Conservation (phyloP, 2,797 vertebrate genomes). For the Chelon auratus region DNA sequence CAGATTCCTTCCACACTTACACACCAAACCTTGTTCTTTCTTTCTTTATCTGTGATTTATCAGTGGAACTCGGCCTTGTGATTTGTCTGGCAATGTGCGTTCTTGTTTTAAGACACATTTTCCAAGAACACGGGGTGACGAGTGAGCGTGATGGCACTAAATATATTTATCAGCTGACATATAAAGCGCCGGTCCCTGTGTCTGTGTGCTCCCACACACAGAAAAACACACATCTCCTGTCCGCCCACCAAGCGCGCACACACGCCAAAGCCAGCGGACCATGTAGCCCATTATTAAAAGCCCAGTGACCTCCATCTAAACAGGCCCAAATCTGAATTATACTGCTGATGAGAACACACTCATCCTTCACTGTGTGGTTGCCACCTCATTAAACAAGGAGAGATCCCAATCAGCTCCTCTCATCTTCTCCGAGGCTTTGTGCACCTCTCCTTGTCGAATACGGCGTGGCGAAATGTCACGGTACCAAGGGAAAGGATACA, state of each 20-base stretch:
- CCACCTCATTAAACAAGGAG: conserved; percentile 65
- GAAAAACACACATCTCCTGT: not conserved
- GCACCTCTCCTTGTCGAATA: conserved; percentile 17
- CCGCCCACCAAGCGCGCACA: not conserved
- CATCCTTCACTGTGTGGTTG: conserved; percentile 57
- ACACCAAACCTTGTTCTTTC: not conserved
- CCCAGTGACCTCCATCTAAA: conserved; percentile 68
- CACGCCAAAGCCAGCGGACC: conserved; percentile 51
- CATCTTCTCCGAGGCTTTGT: conserved; percentile 24
- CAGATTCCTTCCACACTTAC: conserved; percentile 17
- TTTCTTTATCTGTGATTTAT: conserved; percentile 15
- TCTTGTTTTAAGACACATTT: not conserved
- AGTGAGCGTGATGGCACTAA: not conserved
- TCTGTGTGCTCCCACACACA: conserved; percentile 11
- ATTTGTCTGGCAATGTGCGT: not conserved
- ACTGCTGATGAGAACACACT: conserved; percentile 71
- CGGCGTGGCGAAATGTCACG: conserved; percentile 34
- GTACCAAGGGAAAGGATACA: conserved; percentile 1
- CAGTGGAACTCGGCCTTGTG: not conserved
- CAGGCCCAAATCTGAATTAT: conserved; percentile 58
- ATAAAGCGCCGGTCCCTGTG: not conserved
- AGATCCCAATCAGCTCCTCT: conserved; percentile 53
- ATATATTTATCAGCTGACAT: conserved; percentile 25
- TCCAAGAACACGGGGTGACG: not conserved
- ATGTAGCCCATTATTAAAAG: conserved; percentile 63